Conservation (phyloP, 1,140 invertebrate genomes). For the Pentalonia nigronervosa region DNA sequence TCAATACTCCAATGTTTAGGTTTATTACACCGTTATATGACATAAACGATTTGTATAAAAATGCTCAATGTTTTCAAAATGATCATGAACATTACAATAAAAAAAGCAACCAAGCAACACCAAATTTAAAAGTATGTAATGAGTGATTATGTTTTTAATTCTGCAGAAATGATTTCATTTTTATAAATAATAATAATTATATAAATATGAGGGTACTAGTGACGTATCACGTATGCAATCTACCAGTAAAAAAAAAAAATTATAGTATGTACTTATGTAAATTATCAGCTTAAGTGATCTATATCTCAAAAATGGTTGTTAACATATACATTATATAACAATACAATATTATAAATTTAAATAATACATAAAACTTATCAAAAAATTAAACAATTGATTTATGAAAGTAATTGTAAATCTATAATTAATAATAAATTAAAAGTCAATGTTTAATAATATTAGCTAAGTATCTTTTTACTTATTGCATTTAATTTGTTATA, state of each 20-base stretch:
- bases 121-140: neutral
- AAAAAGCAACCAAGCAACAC: neutral
- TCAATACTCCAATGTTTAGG: neutral
- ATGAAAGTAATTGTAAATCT: too few species aligned
- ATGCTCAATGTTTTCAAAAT: conserved; percentile 18
- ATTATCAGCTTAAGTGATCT: neutral
- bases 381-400: too few species aligned
- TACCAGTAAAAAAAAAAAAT: neutral
- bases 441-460: too few species aligned
- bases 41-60: conserved; percentile 22
- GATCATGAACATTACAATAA: neutral
- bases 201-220: neutral
- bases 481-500: neutral
- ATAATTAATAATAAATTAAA: neutral
- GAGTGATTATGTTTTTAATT: neutral
- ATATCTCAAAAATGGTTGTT: neutral
- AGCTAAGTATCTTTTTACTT: too few species aligned
- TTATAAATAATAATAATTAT: neutral
- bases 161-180: neutral
- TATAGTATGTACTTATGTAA: neutral
- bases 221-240: too few species aligned
- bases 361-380: too few species aligned
- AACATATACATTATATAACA: neutral
- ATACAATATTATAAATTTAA: too few species aligned
- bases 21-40: neutral